phyloP scores from a whole-genome alignment of 2,113 vertebrate genomes.

The Hystrix cristata region DNA sequence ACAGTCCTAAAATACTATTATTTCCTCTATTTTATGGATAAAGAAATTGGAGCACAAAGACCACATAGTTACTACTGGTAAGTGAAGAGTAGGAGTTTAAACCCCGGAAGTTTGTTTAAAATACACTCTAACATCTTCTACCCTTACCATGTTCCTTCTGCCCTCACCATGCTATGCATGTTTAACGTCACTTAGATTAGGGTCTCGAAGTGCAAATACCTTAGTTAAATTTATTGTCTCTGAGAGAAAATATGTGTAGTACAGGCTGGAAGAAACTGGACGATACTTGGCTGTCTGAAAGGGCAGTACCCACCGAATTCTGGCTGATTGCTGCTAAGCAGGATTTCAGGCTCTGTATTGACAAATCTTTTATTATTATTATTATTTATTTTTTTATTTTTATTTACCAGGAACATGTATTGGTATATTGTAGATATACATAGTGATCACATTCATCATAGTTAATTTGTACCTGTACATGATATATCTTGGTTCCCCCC shows the following conservation, averaged over 20 bases:
- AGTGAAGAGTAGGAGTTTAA: not conserved
- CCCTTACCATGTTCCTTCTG: not conserved
- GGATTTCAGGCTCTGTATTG: not conserved
- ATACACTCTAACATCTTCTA: not conserved
- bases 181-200: not conserved
- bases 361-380: not conserved
- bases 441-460: too few relatives aligned
- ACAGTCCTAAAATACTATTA: not conserved
- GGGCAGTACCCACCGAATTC: not conserved
- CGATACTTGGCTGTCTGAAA: not conserved
- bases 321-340: too few relatives aligned
- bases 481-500: too few relatives aligned
- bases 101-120: not conserved
- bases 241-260: not conserved
- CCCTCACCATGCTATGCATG: not conserved
- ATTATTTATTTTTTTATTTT: too few relatives aligned
- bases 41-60: not conserved
- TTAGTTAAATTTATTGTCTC: not conserved
- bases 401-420: too few relatives aligned
- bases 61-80: not conserved
- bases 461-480: too few relatives aligned
- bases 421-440: too few relatives aligned
- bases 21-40: not conserved
- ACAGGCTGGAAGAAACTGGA: not conserved
- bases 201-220: not conserved